Conservation (phyloP, 2,888 invertebrate genomes). For the Drosophila leonis region DNA sequence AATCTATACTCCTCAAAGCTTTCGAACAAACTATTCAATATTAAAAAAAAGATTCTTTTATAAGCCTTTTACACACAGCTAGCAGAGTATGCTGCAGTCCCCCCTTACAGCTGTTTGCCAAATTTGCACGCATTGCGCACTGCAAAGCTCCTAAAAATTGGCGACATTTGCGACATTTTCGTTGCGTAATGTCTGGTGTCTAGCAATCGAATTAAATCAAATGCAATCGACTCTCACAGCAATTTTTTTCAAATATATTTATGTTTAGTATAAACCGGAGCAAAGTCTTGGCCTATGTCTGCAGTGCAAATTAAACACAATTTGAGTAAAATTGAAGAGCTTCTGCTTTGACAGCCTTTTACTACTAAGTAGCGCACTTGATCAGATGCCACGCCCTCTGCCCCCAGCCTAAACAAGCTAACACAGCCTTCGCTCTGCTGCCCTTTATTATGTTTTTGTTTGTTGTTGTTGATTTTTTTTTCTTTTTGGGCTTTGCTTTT, state of each 20-base stretch:
- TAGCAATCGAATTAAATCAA: slow-evolving; percentile 73
- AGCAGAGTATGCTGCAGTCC: slow-evolving; percentile 3
- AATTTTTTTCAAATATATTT: not conserved
- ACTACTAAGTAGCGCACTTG: slow-evolving; percentile 46
- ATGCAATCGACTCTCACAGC: slow-evolving; percentile 46
- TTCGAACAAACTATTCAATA: no score
- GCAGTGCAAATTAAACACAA: slow-evolving; percentile 67
- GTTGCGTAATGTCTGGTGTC: slow-evolving; percentile 69
- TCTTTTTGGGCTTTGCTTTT: slow-evolving; percentile 6
- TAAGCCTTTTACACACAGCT: not conserved
- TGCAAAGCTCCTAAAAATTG: slow-evolving; percentile 18
- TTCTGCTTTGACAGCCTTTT: not conserved
- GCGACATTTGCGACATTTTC: slow-evolving; percentile 34
- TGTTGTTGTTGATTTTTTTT: slow-evolving; percentile 32
- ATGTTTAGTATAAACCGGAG: not conserved
- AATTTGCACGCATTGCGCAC: not conserved
- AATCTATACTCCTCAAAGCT: no score
- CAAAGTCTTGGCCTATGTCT: slow-evolving; percentile 47
- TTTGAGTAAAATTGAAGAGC: slow-evolving; percentile 56
- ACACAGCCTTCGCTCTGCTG: slow-evolving; percentile 15
- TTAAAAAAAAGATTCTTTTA: no score
- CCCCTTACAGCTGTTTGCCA: not conserved
- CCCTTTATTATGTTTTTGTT: slow-evolving; percentile 41
- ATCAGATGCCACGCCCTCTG: slow-evolving; percentile 10
- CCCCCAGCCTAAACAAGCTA: not conserved